A percentile compares a stretch with the other conserved stretches of the same genome.
Conservation (phyloP, 2,797 vertebrate genomes). For the Psittacula derbiana region DNA sequence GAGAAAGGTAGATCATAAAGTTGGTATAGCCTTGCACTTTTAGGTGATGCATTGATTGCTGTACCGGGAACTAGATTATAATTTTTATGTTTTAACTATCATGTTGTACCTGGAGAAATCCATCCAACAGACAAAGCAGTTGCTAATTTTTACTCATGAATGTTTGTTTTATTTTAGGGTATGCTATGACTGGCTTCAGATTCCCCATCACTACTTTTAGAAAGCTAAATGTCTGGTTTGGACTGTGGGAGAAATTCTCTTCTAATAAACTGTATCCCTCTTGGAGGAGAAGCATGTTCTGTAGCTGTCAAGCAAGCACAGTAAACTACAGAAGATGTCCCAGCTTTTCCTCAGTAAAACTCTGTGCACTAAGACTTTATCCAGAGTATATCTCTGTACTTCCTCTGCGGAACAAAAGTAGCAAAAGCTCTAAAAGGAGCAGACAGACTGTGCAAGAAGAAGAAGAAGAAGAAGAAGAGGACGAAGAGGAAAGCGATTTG, state of each 20-base stretch:
- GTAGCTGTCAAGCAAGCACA: constrained; percentile 53
- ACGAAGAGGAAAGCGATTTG: constrained; percentile 77
- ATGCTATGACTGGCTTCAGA: constrained; percentile 69
- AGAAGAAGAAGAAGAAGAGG: constrained; percentile 74
- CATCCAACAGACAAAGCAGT: not conserved
- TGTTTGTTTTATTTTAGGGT: constrained; percentile 60
- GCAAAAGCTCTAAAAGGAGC: constrained; percentile 79
- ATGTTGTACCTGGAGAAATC: not conserved
- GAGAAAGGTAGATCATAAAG: not conserved
- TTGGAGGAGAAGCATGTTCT: constrained; percentile 60
- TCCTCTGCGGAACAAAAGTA: constrained; percentile 86
- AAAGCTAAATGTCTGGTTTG: constrained; percentile 66
- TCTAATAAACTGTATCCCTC: constrained; percentile 40
- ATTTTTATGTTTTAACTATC: not conserved
- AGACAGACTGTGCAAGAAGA: constrained; percentile 52
- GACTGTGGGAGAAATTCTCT: constrained; percentile 67
- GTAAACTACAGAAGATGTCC: constrained; percentile 45
- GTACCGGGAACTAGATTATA: not conserved
- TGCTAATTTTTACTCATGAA: not conserved
- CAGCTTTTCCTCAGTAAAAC: constrained; percentile 50
- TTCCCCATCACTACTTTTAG: constrained; percentile 64
- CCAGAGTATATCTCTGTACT: constrained; percentile 49
- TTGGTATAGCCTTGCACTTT: not conserved
- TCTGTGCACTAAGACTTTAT: constrained; percentile 45
- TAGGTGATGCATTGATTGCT: not conserved